Evolutionary conservation across 2,113 vertebrate genomes (phyloP).

Genomic region (Hyaena hyaena): DNA sequence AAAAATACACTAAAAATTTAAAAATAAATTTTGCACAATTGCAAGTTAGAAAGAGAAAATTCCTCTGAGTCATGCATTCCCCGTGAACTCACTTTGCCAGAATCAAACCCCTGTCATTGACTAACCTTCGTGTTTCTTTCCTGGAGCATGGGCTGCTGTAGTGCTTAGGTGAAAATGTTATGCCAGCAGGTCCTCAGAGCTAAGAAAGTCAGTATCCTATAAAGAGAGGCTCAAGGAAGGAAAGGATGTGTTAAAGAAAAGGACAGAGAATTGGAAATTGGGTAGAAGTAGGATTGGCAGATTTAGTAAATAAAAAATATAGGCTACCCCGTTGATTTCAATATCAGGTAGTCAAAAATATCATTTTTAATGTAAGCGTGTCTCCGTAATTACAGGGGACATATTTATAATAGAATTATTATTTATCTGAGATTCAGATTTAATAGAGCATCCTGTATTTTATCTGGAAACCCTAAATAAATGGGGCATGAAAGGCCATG

Average conservation of each 20-base stretch:
- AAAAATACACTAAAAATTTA: not conserved
- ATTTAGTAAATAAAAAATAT: not conserved
- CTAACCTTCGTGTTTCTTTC: not conserved
- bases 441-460: not conserved
- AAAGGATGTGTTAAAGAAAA: not conserved
- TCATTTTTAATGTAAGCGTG: not conserved
- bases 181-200: not conserved
- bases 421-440: slow-evolving; percentile 36
- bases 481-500: not conserved
- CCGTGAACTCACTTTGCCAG: not conserved
- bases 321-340: not conserved
- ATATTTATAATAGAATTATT: not conserved
- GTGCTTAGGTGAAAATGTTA: not conserved
- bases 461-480: not conserved
- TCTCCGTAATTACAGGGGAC: not conserved
- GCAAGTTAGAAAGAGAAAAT: not conserved
- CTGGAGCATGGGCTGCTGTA: not conserved
- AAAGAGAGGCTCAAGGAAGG: not conserved
- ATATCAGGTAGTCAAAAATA: slow-evolving; percentile 5
- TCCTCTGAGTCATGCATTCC: not conserved
- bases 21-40: not conserved
- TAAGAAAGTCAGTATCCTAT: not conserved
- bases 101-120: not conserved
- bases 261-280: not conserved
- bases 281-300: not conserved